Conservation (phyloP, 2,797 vertebrate species). For the Phoxinus dragarum region DNA sequence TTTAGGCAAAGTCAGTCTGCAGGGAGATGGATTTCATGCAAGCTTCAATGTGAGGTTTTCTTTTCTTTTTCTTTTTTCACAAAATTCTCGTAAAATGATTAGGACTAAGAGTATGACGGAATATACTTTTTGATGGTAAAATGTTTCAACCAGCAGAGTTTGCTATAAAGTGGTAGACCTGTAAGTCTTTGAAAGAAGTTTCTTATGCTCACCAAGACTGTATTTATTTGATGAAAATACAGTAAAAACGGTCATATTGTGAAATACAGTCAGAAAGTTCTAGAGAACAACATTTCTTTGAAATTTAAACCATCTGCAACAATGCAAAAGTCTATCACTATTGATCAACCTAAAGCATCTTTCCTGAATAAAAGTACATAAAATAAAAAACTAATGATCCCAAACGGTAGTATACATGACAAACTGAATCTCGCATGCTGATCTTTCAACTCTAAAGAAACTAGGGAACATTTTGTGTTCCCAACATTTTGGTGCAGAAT, state of each 20-base stretch:
- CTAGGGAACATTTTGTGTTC: neutral
- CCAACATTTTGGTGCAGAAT: neutral
- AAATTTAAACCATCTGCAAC: neutral
- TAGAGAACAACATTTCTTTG: neutral
- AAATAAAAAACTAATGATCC: neutral
- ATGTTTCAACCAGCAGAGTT: neutral
- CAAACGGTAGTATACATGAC: neutral
- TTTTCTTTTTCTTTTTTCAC: neutral
- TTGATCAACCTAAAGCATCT: neutral
- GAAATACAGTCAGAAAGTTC: neutral
- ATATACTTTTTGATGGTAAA: neutral
- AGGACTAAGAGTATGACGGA: neutral
- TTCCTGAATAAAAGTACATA: neutral
- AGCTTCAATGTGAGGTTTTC: slow-evolving; percentile 6
- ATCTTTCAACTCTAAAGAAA: neutral
- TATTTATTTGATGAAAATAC: neutral
- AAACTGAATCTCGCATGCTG: neutral
- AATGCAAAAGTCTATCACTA: neutral
- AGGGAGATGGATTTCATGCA: slow-evolving; percentile 48
- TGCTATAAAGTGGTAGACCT: neutral
- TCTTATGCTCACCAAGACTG: neutral
- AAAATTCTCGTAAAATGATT: neutral
- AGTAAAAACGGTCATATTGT: neutral
- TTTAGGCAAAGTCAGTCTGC: slow-evolving; percentile 49
- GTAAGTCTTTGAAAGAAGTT: neutral